A percentile compares a stretch with the other conserved stretches of the same genome.
These are phyloP conservation scores for Geophilus truncorum DNA, from an alignment of 2,888 invertebrate genomes.

Conservation along the genomic window DNA sequence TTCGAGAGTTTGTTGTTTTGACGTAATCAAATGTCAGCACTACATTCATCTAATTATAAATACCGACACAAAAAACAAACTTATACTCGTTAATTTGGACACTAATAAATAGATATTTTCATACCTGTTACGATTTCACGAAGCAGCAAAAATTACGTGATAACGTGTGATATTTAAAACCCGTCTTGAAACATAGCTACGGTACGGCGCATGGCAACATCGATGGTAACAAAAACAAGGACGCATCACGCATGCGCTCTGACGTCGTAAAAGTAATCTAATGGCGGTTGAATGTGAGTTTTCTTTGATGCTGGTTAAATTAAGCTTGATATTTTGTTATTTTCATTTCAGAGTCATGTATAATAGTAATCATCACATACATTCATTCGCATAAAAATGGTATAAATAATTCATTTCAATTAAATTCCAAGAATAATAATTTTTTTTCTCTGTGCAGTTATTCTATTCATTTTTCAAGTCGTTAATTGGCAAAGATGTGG, in stretches of 20 bases:
- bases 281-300: constrained; percentile 1
- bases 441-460: constrained; percentile 57
- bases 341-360: background rate
- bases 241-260: background rate
- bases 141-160: too few species aligned
- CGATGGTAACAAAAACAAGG: background rate
- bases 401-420: background rate
- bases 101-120: too few species aligned
- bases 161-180: too few species aligned
- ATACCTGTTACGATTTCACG: too few species aligned
- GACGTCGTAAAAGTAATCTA: background rate
- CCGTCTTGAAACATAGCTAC: too few species aligned
- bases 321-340: background rate
- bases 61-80: too few species aligned
- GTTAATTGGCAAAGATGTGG: constrained; percentile 95
- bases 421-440: background rate
- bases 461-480: constrained; percentile 99
- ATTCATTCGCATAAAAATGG: background rate
- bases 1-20: background rate
- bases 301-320: background rate
- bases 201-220: background rate
- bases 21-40: background rate
- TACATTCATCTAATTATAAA: too few species aligned
- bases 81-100: too few species aligned
- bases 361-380: background rate